phyloP scores from a whole-genome alignment of 2,113 vertebrate species.

The Oxyruncus cristatus region DNA sequence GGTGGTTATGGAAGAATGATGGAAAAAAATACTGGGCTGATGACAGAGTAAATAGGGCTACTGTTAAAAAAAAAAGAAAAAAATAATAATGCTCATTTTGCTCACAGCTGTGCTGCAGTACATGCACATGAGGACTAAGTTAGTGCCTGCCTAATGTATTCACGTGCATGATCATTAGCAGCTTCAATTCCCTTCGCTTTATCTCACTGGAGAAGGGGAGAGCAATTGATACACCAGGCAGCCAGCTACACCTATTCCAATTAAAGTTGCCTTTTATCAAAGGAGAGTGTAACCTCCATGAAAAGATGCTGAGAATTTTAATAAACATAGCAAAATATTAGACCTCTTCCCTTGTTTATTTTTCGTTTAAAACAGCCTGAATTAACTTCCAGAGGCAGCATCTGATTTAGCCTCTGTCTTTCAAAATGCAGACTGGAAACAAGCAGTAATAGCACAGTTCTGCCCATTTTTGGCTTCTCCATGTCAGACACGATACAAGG shows the following conservation, averaged over 20 bases:
- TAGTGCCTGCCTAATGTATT: background rate
- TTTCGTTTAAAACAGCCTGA: background rate
- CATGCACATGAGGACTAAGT: background rate
- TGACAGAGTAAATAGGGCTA: slow-evolving; percentile 44
- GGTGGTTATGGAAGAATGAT: background rate
- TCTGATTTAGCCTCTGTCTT: background rate
- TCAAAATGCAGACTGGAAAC: background rate
- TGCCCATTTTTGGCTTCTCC: background rate
- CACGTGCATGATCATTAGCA: background rate
- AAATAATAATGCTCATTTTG: background rate
- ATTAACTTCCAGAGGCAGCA: background rate
- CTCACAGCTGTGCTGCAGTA: slow-evolving; percentile 3
- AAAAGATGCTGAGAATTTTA: background rate
- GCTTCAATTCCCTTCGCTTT: background rate
- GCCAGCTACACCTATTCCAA: slow-evolving; percentile 13
- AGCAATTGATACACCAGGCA: background rate
- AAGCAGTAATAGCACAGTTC: background rate
- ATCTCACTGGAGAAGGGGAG: background rate
- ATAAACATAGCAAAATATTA: background rate
- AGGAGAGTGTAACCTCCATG: background rate
- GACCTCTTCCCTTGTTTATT: background rate
- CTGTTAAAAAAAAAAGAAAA: background rate
- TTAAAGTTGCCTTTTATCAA: background rate
- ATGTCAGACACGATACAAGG: background rate
- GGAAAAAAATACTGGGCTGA: slow-evolving; percentile 44